These are phyloP conservation scores for Monoplex corrugatus DNA, from an alignment of 2,888 invertebrate genomes.

Conservation along the genomic window DNA sequence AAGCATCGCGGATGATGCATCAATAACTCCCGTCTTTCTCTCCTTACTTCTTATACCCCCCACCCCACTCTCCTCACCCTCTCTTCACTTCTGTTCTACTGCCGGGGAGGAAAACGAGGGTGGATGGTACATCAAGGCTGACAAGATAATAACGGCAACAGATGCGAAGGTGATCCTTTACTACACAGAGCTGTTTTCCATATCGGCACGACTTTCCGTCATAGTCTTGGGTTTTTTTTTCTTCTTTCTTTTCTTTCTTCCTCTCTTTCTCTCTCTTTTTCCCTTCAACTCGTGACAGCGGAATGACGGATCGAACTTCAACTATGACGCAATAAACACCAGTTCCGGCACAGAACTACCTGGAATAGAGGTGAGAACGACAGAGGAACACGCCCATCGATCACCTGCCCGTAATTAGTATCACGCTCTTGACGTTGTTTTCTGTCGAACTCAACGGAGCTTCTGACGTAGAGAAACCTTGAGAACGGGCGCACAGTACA, in stretches of 20 bases:
- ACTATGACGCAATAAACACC: constrained; percentile 28
- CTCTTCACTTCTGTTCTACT: background rate
- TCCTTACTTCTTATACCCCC: background rate
- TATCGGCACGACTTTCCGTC: constrained; percentile 5
- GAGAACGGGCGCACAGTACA: background rate
- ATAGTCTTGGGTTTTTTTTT: background rate
- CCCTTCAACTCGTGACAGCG: background rate
- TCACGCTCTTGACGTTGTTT: background rate
- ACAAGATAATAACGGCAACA: constrained; percentile 17
- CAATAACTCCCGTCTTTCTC: background rate
- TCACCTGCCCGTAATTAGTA: no score
- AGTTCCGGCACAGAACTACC: background rate
- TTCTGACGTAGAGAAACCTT: background rate
- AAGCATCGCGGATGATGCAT: background rate
- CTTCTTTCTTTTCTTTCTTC: background rate
- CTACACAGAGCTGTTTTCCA: background rate
- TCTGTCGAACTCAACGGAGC: no score
- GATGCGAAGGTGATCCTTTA: background rate
- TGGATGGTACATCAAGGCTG: background rate
- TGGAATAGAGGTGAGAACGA: background rate
- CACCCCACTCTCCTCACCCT: background rate
- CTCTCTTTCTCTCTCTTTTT: background rate
- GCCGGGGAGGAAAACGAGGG: background rate
- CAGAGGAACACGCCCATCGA: no score
- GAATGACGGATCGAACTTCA: constrained; percentile 13